phyloP scores from a whole-genome alignment of 2,888 invertebrate genomes.

The Nasonovia ribisnigri region DNA sequence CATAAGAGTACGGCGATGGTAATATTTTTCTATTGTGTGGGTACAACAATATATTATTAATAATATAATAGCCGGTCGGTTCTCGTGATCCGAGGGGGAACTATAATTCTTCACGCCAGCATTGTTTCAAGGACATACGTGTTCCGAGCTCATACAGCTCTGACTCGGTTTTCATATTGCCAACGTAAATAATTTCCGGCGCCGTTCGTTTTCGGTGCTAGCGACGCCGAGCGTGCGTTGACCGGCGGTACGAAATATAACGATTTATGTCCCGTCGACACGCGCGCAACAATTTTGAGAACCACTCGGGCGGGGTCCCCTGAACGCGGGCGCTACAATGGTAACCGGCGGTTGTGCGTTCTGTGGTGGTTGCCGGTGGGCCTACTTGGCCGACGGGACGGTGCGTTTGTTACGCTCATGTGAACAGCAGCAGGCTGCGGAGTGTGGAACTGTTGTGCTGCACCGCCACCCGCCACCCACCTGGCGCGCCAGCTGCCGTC shows the following conservation, averaged over 20 bases:
- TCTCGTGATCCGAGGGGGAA: background rate
- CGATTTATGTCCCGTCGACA: background rate
- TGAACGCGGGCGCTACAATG: background rate
- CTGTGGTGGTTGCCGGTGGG: background rate
- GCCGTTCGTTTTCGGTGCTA: background rate
- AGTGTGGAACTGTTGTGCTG: too few species aligned
- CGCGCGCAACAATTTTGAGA: background rate
- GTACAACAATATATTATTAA: background rate
- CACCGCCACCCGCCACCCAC: too few species aligned
- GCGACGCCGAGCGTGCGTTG: background rate
- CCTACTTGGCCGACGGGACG: background rate
- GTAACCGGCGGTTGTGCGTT: background rate
- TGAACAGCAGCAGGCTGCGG: background rate
- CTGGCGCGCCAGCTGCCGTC: too few species aligned
- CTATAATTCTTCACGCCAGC: background rate
- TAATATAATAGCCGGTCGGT: background rate
- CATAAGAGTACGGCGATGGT: background rate
- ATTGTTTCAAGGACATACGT: background rate
- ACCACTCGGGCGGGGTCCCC: background rate
- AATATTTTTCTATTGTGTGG: background rate
- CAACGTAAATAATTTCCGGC: background rate
- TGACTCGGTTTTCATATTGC: background rate
- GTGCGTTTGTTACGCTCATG: background rate
- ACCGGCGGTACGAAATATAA: background rate
- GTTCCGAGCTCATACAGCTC: background rate